A percentile compares a stretch with the other conserved stretches of the same genome.
These are phyloP conservation scores for Pterois miles DNA, from an alignment of 2,797 vertebrate species.

Conservation along the genomic window DNA sequence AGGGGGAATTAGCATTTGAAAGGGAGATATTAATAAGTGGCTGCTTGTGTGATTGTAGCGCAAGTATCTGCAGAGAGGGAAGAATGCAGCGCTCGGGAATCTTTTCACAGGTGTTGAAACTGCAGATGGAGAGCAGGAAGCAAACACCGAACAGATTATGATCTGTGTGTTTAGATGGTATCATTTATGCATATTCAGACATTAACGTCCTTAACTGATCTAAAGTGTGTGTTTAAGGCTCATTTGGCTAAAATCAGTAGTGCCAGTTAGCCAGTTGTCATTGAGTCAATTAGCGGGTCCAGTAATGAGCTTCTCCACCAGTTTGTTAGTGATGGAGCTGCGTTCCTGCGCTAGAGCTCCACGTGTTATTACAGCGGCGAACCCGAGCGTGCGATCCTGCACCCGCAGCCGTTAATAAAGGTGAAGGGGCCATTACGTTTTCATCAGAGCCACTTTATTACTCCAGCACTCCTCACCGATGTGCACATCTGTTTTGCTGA, in stretches of 20 bases:
- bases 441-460: constrained; percentile 75
- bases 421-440: constrained; percentile 79
- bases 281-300: constrained; percentile 40
- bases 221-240: constrained; percentile 21
- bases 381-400: constrained; percentile 35
- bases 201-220: background rate
- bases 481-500: constrained; percentile 63
- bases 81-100: constrained; percentile 17
- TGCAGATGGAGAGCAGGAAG: background rate
- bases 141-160: background rate
- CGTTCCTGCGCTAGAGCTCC: constrained; percentile 18
- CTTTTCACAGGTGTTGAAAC: constrained; percentile 24
- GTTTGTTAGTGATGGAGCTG: constrained; percentile 39
- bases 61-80: constrained; percentile 30
- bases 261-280: constrained; percentile 39
- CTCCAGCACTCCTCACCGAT: constrained; percentile 64
- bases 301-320: constrained; percentile 19
- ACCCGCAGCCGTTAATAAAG: constrained; percentile 76
- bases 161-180: background rate
- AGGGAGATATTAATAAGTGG: constrained; percentile 80
- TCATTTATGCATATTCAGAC: background rate
- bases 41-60: constrained; percentile 64
- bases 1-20: constrained; percentile 83
- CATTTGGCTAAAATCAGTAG: constrained; percentile 47
- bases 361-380: constrained; percentile 37